Evolutionary conservation across 1,140 invertebrate genomes (phyloP).

Genomic region (Drosophila carrolli): DNA sequence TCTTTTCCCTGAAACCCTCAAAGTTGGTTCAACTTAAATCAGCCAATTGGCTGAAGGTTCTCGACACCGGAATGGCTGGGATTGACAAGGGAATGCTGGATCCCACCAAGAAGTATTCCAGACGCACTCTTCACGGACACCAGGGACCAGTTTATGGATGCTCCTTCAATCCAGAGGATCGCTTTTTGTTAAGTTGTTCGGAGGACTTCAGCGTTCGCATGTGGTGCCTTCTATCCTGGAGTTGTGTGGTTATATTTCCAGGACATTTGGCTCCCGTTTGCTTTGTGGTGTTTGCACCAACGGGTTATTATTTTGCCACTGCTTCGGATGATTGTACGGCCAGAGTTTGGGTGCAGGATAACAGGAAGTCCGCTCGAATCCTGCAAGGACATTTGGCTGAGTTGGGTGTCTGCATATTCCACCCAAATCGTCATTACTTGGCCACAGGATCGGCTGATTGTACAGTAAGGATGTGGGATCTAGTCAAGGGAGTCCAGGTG

Average conservation of each 20-base stretch:
- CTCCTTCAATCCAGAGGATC: constrained; percentile 48
- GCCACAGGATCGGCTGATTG: constrained; percentile 61
- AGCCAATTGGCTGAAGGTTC: constrained; percentile 11
- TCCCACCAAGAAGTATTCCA: constrained; percentile 6
- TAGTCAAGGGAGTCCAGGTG: constrained; percentile 34
- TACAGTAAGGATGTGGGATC: constrained; percentile 59
- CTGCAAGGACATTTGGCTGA: constrained; percentile 51
- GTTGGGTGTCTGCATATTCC: constrained; percentile 44
- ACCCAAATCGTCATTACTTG: constrained; percentile 58
- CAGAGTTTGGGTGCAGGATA: constrained; percentile 59
- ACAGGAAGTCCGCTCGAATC: constrained; percentile 19
- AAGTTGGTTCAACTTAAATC: constrained; percentile 50
- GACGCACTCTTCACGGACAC: constrained; percentile 45
- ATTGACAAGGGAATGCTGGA: constrained; percentile 49
- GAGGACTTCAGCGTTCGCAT: constrained; percentile 49
- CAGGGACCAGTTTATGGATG: constrained; percentile 37
- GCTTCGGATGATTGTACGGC: constrained; percentile 53
- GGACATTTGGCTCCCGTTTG: constrained; percentile 37
- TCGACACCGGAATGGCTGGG: constrained; percentile 30
- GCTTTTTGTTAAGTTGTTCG: constrained; percentile 50
- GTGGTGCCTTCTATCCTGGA: constrained; percentile 63
- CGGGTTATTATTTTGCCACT: constrained; percentile 55
- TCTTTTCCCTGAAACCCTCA: constrained; percentile 45
- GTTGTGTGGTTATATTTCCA: constrained; percentile 55
- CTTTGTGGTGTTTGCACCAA: constrained; percentile 44